phyloP scores from a whole-genome alignment of 2,113 vertebrate genomes.

The Apeltes quadracus region DNA sequence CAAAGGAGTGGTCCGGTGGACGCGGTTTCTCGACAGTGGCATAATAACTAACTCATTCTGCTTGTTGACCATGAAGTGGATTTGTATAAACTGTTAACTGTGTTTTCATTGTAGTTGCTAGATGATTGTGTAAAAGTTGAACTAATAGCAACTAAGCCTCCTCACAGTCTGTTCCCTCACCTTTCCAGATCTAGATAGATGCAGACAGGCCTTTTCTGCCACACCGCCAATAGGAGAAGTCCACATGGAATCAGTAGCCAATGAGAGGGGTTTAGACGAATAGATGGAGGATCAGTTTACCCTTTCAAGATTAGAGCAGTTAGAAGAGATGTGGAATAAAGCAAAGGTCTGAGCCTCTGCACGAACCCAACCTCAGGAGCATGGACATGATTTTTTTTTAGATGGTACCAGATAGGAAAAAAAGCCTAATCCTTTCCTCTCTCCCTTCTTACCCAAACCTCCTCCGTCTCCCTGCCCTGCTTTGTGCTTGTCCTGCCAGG shows the following conservation, averaged over 20 bases:
- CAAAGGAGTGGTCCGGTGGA: constrained; percentile 33
- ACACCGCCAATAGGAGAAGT: constrained; percentile 15
- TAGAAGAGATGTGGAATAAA: background rate
- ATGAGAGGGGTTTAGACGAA: background rate
- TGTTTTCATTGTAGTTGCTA: background rate
- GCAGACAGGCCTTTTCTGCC: background rate
- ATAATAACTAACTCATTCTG: background rate
- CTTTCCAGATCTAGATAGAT: constrained; percentile 11
- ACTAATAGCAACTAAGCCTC: constrained; percentile 6
- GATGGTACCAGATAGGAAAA: no score
- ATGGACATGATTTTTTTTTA: background rate
- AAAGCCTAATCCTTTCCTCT: constrained; percentile 22
- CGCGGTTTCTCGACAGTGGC: constrained; percentile 15
- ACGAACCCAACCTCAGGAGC: background rate
- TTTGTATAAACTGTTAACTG: background rate
- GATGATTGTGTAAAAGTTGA: background rate
- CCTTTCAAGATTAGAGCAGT: background rate
- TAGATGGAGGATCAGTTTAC: background rate
- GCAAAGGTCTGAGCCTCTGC: background rate
- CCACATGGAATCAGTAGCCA: constrained; percentile 18
- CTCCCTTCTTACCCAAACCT: background rate
- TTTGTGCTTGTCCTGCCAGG: constrained; percentile 71
- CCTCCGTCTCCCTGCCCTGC: constrained; percentile 5
- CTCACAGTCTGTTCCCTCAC: background rate
- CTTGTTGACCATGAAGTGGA: background rate